phyloP scores from a whole-genome alignment of 1,140 invertebrate genomes.

The Orchesella cincta region DNA sequence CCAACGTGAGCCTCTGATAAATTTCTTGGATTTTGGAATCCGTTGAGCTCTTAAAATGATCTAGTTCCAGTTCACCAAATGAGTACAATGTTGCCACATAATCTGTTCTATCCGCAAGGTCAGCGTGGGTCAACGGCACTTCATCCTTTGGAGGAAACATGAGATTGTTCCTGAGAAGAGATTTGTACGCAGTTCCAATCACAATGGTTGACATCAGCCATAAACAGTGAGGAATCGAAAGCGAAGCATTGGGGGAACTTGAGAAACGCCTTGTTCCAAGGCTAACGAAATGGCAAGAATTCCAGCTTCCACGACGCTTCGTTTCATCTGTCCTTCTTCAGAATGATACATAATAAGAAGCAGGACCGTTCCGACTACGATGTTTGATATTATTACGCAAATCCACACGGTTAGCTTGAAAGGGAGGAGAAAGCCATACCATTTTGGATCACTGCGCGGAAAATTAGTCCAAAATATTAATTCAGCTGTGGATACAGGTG shows the following conservation, averaged over 20 bases:
- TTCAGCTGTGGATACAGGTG: background rate
- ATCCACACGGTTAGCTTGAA: background rate
- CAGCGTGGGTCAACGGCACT: constrained; percentile 3
- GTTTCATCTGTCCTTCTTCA: background rate
- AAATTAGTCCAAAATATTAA: constrained; percentile 13
- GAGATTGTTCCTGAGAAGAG: background rate
- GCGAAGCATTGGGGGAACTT: background rate
- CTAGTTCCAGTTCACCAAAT: background rate
- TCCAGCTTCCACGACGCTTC: background rate
- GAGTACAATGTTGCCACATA: constrained; percentile 14
- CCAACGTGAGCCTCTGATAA: background rate
- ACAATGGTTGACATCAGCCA: background rate
- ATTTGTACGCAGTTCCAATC: constrained; percentile 33
- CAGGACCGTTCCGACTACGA: background rate
- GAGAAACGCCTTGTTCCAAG: constrained; percentile 3
- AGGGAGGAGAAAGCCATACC: constrained; percentile 8
- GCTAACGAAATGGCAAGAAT: background rate
- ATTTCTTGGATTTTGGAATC: background rate
- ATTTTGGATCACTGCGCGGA: constrained; percentile 12
- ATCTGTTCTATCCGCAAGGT: constrained; percentile 15
- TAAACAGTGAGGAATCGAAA: background rate
- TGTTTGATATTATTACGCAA: background rate
- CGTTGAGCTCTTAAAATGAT: background rate
- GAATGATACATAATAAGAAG: background rate
- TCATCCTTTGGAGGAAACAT: constrained; percentile 21